These are phyloP conservation scores for Magallana ariakensis DNA, from an alignment of 1,140 invertebrate genomes.

Conservation along the genomic window DNA sequence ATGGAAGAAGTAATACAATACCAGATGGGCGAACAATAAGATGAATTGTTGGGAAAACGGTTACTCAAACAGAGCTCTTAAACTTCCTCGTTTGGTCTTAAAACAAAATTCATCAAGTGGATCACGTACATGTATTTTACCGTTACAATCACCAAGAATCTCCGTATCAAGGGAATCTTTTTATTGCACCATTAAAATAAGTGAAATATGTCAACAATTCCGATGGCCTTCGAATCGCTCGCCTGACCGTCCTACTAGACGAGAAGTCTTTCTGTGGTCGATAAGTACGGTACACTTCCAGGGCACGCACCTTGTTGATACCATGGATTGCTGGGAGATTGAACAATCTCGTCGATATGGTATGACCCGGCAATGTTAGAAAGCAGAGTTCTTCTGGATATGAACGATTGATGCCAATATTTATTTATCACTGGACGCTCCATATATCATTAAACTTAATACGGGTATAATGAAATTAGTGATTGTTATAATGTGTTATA, in stretches of 20 bases:
- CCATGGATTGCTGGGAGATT: neutral
- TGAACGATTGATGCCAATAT: neutral
- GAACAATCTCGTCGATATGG: neutral
- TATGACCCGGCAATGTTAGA: neutral
- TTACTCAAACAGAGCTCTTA: neutral
- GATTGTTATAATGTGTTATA: no score
- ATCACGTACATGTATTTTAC: neutral
- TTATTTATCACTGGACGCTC: no score
- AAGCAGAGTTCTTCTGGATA: neutral
- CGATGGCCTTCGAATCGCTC: neutral
- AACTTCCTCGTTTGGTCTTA: neutral
- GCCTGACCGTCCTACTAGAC: neutral
- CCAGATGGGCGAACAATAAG: neutral
- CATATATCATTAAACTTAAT: no score
- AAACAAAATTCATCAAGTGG: neutral
- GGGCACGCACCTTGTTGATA: no score
- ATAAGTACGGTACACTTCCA: neutral
- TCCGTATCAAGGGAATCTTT: neutral
- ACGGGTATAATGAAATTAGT: no score
- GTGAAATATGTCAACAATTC: slow-evolving; percentile 8
- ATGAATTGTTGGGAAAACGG: neutral
- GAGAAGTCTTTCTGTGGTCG: slow-evolving; percentile 4
- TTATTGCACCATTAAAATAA: slow-evolving; percentile 6
- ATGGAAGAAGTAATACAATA: neutral
- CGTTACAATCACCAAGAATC: neutral